Conservation (phyloP, 2,888 invertebrate genomes). For the Xanthorhoe spadicearia region DNA sequence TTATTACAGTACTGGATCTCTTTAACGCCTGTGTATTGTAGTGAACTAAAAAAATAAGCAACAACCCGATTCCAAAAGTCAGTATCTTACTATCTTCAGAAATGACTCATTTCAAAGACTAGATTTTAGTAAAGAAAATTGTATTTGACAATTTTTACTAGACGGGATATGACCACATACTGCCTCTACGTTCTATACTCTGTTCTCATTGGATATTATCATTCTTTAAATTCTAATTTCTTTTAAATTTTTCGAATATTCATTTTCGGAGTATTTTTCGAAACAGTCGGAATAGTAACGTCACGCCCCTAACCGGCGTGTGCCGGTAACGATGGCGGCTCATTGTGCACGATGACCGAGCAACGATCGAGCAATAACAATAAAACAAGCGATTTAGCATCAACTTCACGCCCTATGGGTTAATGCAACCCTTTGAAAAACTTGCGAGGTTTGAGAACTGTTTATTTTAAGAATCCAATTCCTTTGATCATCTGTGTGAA, state of each 20-base stretch:
- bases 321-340: constrained; percentile 21
- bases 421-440: constrained; percentile 34
- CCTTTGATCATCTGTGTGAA: not conserved
- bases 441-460: constrained; percentile 12
- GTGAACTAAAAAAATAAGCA: too few species aligned
- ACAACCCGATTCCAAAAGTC: too few species aligned
- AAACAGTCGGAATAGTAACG: not conserved
- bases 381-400: constrained; percentile 76
- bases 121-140: too few species aligned
- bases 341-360: constrained; percentile 56
- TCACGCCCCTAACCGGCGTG: constrained; percentile 22
- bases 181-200: too few species aligned
- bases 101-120: too few species aligned
- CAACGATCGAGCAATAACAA: constrained; percentile 63
- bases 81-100: too few species aligned
- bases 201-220: too few species aligned
- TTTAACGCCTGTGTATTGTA: not conserved
- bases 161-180: too few species aligned
- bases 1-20: not conserved
- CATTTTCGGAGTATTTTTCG: not conserved
- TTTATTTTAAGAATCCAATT: constrained; percentile 9
- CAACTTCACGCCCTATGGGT: constrained; percentile 48
- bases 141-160: too few species aligned
- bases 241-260: not conserved
- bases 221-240: not conserved